Conservation (phyloP, 2,113 vertebrate species). For the Hepsetus odoe region DNA sequence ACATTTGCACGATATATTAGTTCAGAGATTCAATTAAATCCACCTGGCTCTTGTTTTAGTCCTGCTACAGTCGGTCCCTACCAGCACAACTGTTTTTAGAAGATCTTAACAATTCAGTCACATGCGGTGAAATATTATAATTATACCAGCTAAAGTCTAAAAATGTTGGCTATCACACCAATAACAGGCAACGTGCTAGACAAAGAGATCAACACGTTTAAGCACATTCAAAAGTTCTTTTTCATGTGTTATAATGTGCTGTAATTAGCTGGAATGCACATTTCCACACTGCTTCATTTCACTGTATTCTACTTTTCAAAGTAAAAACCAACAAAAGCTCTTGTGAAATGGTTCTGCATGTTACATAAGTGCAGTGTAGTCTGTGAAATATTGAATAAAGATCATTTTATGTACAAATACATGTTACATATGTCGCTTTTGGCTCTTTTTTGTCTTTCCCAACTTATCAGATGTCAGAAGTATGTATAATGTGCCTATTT, state of each 20-base stretch:
- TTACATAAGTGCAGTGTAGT: too few species aligned
- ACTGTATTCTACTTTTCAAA: background rate
- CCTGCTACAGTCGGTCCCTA: slow-evolving; percentile 35
- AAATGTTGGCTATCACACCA: background rate
- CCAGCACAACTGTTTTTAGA: background rate
- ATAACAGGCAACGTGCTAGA: background rate
- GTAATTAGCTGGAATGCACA: slow-evolving; percentile 12
- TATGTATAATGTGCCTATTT: too few species aligned
- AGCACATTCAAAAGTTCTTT: background rate
- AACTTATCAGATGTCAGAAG: too few species aligned
- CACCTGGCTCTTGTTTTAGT: slow-evolving; percentile 43
- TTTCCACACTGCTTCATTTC: background rate
- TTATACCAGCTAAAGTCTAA: background rate
- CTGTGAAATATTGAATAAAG: too few species aligned
- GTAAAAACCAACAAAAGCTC: too few species aligned
- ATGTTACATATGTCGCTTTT: too few species aligned
- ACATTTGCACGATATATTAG: slow-evolving; percentile 49
- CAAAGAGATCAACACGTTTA: background rate
- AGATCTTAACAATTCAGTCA: background rate
- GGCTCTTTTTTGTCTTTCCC: too few species aligned
- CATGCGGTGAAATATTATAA: background rate
- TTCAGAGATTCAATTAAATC: slow-evolving; percentile 11
- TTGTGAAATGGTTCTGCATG: too few species aligned
- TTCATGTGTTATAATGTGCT: background rate
- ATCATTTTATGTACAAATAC: too few species aligned